Conservation (phyloP, 1,140 invertebrate genomes). For the Laupala kohalensis region DNA sequence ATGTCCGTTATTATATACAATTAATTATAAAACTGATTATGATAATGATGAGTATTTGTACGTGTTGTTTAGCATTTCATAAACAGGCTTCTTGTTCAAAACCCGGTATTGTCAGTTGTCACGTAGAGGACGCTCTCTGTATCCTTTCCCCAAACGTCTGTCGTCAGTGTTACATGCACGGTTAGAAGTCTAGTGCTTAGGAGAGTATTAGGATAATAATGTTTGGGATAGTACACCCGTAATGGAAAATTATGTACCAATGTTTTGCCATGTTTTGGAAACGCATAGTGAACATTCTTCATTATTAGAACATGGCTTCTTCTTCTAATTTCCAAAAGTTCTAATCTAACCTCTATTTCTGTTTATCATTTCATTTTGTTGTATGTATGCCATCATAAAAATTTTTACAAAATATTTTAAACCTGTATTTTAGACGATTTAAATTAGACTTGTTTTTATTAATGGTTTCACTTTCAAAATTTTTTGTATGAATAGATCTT, state of each 20-base stretch:
- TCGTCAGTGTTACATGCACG: neutral
- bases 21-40: constrained; percentile 1
- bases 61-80: constrained; percentile 8
- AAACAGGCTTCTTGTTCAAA: neutral
- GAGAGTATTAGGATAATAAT: neutral
- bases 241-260: neutral
- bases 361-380: neutral
- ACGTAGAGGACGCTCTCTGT: neutral
- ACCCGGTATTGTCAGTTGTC: neutral
- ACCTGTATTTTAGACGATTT: neutral
- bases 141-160: neutral
- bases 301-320: neutral
- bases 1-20: constrained; percentile 8
- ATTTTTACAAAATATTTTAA: neutral
- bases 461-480: neutral
- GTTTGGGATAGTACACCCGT: neutral
- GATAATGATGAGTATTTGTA: constrained; percentile 3
- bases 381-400: neutral
- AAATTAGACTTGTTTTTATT: neutral
- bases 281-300: neutral
- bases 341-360: neutral
- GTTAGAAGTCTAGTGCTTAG: neutral
- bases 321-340: neutral
- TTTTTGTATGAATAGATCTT: neutral
- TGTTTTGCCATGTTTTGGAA: neutral